phyloP scores from a whole-genome alignment of 2,888 invertebrate species.

The Neuroscelio doddi region DNA sequence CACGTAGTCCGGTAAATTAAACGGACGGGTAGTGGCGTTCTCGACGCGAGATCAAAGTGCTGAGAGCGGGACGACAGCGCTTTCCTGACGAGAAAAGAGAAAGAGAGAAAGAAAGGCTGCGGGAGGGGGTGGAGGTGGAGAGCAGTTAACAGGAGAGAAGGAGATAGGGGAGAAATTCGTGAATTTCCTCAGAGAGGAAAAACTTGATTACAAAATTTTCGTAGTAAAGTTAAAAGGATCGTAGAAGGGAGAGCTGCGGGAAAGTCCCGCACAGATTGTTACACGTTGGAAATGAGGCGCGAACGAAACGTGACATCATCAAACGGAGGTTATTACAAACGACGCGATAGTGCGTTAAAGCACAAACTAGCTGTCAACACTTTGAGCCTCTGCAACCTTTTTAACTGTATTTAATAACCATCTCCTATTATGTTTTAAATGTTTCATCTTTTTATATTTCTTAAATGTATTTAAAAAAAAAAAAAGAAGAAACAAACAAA shows the following conservation, averaged over 20 bases:
- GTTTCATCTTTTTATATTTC: too few relatives aligned
- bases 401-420: too few relatives aligned
- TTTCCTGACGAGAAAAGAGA: conserved; percentile 38
- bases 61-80: conserved; percentile 39
- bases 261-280: conserved; percentile 57
- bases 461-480: too few relatives aligned
- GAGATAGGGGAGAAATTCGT: conserved; percentile 55
- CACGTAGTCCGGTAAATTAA: conserved; percentile 67
- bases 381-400: conserved; percentile 52
- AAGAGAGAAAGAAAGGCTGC: not conserved
- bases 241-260: conserved; percentile 45
- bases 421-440: conserved; percentile 13
- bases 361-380: conserved; percentile 63
- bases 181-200: conserved; percentile 64
- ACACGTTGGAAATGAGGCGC: conserved; percentile 66
- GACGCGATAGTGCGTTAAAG: conserved; percentile 65
- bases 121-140: conserved; percentile 9
- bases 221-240: conserved; percentile 65
- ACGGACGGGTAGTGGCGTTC: conserved; percentile 63
- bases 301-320: conserved; percentile 65
- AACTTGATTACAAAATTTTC: conserved; percentile 69
- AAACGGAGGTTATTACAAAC: conserved; percentile 67
- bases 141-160: conserved; percentile 17
- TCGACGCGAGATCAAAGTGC: conserved; percentile 66
- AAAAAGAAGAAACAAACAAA: too few relatives aligned